phyloP scores from a whole-genome alignment of 2,797 vertebrate species.

The Fistularia tabacaria region DNA sequence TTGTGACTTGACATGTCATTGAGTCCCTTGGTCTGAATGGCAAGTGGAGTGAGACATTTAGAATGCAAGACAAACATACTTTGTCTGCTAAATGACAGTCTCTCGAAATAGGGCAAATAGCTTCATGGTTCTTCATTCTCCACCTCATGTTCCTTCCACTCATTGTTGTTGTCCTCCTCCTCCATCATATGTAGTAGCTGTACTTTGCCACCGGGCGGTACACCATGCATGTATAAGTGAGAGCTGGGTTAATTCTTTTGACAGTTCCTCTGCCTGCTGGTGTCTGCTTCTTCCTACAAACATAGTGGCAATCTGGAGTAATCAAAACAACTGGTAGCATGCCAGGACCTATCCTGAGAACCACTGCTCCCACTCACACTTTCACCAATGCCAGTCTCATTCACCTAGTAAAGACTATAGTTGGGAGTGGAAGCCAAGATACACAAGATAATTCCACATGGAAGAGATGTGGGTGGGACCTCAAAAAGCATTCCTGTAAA shows the following conservation, averaged over 20 bases:
- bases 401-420: slow-evolving; percentile 29
- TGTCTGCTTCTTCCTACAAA: slow-evolving; percentile 71
- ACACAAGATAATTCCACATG: slow-evolving; percentile 25
- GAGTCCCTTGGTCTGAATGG: slow-evolving; percentile 65
- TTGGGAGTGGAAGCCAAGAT: slow-evolving; percentile 22
- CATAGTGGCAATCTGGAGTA: slow-evolving; percentile 73
- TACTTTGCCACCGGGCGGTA: slow-evolving; percentile 90
- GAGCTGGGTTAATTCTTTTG: slow-evolving; percentile 71
- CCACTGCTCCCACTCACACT: slow-evolving; percentile 55
- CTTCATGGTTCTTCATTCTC: slow-evolving; percentile 47
- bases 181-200: slow-evolving; percentile 79
- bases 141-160: slow-evolving; percentile 48
- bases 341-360: slow-evolving; percentile 55
- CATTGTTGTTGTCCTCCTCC: slow-evolving; percentile 44
- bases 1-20: no score
- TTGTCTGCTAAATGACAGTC: slow-evolving; percentile 75
- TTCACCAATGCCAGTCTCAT: slow-evolving; percentile 36
- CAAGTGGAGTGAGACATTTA: slow-evolving; percentile 68
- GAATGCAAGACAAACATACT: slow-evolving; percentile 64
- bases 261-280: slow-evolving; percentile 71
- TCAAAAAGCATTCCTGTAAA: slow-evolving; percentile 19
- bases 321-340: slow-evolving; percentile 69
- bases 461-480: slow-evolving; percentile 20
- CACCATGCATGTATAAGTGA: slow-evolving; percentile 81
- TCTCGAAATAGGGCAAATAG: slow-evolving; percentile 63